These are phyloP conservation scores for Phrynosoma blainvillii DNA, from an alignment of 2,113 vertebrate species.

Conservation along the genomic window DNA sequence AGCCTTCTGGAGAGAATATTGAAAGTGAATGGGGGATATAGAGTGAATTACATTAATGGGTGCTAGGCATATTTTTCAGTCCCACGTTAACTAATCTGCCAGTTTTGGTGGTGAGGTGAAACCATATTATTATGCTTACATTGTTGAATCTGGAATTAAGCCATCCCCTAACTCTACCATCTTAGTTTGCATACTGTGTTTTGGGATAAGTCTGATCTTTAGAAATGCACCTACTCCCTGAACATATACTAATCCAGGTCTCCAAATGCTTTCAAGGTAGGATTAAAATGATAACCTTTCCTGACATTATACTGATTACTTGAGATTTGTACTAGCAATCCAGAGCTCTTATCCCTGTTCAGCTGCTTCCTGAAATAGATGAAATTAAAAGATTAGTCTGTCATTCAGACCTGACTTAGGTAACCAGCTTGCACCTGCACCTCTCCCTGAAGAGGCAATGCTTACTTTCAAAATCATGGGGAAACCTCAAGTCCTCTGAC, in stretches of 20 bases:
- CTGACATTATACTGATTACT: constrained; percentile 56
- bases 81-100: background rate
- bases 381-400: constrained; percentile 71
- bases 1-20: background rate
- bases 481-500: background rate
- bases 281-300: constrained; percentile 38
- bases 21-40: background rate
- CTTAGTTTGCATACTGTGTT: background rate
- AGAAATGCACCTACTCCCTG: background rate
- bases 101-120: too few species aligned
- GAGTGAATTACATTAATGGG: background rate
- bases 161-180: background rate
- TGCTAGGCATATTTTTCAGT: background rate
- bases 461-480: background rate
- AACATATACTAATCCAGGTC: background rate
- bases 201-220: background rate
- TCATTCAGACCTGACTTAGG: constrained; percentile 35
- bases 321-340: constrained; percentile 54
- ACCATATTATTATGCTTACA: too few species aligned
- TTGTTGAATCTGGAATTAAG: background rate
- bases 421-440: constrained; percentile 42
- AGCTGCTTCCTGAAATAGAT: constrained; percentile 72
- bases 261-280: background rate
- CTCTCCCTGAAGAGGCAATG: background rate
- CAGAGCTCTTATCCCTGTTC: constrained; percentile 60